Base-by-base conservation (phyloP, 2,113 vertebrate genomes). In the Carollia perspicillata region DNA sequence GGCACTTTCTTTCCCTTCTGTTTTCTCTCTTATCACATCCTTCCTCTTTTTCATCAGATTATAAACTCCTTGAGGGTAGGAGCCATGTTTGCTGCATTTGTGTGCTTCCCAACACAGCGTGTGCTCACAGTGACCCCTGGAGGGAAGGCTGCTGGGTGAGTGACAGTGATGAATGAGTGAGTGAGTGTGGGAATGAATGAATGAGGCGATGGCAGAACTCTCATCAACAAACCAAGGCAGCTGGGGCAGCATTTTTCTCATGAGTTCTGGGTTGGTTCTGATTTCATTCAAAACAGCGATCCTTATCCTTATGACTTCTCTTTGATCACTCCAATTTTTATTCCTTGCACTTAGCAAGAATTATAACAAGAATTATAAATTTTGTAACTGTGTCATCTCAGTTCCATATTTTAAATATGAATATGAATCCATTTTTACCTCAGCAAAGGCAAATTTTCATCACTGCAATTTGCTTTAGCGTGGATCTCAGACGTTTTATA, bases 321-420 rank as follows among this genome's bases (percentile, higher is more conserved):
- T 75, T 30, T 86, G 51, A 26, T 77, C 35, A 40, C 10, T 16
- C 26, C 23, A 78, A 44, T 66, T 90, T 71, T 79, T 74, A 89
- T 81, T 79, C 78, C 47, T 78, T 89, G 63, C 71, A 37, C n/a
- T 80, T 44, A 71, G 37, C n/a, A 89, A 94, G 90, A 94, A 93
- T 58, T 89, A 58, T 10, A 90, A 74, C 23, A 81, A 85, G 14
- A 58, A 81, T 91, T 33, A 77, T 26, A 28, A 72, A 40, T 49
- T 91, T 87, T 77, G 18, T 63, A 42, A 77, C 35, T 71, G 1
- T 78, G 11, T 26, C 47, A 37, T n/a, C 77, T 93, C 68, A 35
- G 11, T 42, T 78, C 75, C 28, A 26, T 65, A 51, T 83, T 94
- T 94, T 94, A 93, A 84, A 55, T 83, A 51, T 51, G 74, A 77